Conservation (phyloP, 2,888 invertebrate species). For the Hypercompe scribonia region DNA sequence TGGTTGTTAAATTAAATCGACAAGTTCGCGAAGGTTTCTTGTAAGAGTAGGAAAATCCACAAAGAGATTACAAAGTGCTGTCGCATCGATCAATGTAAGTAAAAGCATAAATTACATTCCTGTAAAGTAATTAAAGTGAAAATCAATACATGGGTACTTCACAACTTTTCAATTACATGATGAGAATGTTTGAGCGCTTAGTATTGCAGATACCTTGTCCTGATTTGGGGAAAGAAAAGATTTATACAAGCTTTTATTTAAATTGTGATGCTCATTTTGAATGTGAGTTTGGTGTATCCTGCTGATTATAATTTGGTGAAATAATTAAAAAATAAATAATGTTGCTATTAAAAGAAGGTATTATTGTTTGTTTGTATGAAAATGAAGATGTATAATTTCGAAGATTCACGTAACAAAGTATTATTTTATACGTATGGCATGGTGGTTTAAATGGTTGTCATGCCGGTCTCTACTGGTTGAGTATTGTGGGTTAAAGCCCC, state of each 20-base stretch:
- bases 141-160: conserved; percentile 27
- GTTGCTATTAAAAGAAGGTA: not conserved
- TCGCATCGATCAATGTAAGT: conserved; percentile 63
- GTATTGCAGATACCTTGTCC: conserved; percentile 2
- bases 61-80: conserved; percentile 49
- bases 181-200: conserved; percentile 30
- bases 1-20: conserved; percentile 27
- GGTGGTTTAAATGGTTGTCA: too few species aligned
- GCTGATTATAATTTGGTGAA: not conserved
- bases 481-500: too few species aligned
- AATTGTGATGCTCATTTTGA: not conserved
- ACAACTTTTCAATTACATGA: conserved; percentile 42
- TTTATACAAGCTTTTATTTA: not conserved
- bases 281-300: not conserved
- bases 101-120: conserved; percentile 59
- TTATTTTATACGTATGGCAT: not conserved
- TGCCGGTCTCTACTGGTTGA: too few species aligned
- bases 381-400: too few species aligned
- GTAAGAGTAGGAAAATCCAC: conserved; percentile 26
- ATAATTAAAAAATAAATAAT: not conserved
- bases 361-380: not conserved
- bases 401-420: not conserved
- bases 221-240: not conserved
- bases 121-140: conserved; percentile 26
- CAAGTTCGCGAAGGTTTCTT: conserved; percentile 31